phyloP scores from a whole-genome alignment of 1,140 invertebrate species.

The Scylla paramamosain region DNA sequence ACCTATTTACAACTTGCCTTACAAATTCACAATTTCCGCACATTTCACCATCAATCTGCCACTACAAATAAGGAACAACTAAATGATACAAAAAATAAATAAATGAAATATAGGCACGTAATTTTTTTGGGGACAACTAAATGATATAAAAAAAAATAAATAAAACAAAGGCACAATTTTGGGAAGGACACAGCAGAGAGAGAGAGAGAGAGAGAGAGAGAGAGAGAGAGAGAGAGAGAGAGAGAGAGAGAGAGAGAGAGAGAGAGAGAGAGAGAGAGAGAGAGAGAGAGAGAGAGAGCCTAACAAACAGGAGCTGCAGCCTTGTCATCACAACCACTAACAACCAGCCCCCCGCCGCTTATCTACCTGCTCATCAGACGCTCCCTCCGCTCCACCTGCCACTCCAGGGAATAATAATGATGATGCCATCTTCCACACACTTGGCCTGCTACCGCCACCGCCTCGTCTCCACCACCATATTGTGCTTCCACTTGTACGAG shows the following conservation, averaged over 20 bases:
- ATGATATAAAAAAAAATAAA: too few species aligned
- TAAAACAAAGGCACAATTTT: too few species aligned
- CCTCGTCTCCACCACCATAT: background rate
- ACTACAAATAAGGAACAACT: too few species aligned
- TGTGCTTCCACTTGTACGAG: too few species aligned
- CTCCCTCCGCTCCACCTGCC: background rate
- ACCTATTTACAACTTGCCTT: too few species aligned
- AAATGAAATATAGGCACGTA: too few species aligned
- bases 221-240: slow-evolving; percentile 46
- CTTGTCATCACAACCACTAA: background rate
- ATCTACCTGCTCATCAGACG: slow-evolving; percentile 5
- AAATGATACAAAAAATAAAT: background rate
- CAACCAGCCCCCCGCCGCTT: background rate
- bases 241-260: slow-evolving; percentile 49
- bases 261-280: slow-evolving; percentile 54
- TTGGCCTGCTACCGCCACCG: background rate
- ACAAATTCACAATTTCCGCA: too few species aligned
- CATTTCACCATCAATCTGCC: too few species aligned
- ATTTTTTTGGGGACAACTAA: too few species aligned
- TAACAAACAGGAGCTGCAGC: background rate
- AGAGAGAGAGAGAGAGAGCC: slow-evolving; percentile 30
- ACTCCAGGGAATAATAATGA: background rate
- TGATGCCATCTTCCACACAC: background rate
- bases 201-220: slow-evolving; percentile 46
- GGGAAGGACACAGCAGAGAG: background rate